Evolutionary conservation across 1,140 invertebrate genomes (phyloP).

Genomic region (Oncopodura yosiiana): DNA sequence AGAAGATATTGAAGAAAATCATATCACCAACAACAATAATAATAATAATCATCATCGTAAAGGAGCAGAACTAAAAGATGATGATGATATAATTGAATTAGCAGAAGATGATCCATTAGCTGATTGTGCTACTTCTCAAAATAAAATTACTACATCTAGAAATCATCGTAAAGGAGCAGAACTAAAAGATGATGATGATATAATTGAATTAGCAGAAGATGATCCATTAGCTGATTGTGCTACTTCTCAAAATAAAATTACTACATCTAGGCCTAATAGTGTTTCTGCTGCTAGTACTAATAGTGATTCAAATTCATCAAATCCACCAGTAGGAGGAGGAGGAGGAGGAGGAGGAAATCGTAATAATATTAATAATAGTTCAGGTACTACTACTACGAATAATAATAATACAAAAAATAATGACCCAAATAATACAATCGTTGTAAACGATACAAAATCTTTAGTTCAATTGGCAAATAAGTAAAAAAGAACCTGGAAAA

Average conservation of each 20-base stretch:
- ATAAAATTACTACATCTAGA: constrained; percentile 12
- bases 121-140: constrained; percentile 36
- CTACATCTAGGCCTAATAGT: no score
- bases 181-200: constrained; percentile 26
- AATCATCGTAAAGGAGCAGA: neutral
- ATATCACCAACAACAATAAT: neutral
- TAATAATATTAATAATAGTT: constrained; percentile 35
- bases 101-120: constrained; percentile 47
- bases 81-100: constrained; percentile 6
- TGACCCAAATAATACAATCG: constrained; percentile 44
- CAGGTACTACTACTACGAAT: neutral
- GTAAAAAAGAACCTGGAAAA: constrained; percentile 54
- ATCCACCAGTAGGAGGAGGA: constrained; percentile 40
- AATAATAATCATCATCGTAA: neutral
- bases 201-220: constrained; percentile 52
- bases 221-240: constrained; percentile 50
- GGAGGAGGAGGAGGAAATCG: constrained; percentile 41
- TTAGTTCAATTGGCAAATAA: constrained; percentile 57
- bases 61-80: neutral
- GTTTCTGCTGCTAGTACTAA: no score
- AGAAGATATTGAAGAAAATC: neutral
- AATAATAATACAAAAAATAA: neutral
- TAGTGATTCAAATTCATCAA: no score
- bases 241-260: constrained; percentile 15
- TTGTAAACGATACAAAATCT: constrained; percentile 61